Conservation (phyloP, 2,113 vertebrate species). For the Haemorhous mexicanus region DNA sequence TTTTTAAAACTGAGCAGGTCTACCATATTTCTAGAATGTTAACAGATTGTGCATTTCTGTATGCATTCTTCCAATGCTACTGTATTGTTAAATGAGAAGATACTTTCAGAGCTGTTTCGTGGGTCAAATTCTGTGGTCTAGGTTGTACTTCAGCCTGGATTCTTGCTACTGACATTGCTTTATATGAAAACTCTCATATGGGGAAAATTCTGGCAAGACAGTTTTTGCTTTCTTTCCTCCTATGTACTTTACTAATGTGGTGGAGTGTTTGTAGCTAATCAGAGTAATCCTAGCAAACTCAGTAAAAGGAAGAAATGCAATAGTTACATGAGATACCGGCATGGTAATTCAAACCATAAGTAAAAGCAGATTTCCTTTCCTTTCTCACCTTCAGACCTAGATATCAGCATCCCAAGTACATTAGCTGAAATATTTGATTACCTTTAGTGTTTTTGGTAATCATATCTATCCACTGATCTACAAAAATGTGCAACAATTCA, state of each 20-base stretch:
- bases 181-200: not conserved
- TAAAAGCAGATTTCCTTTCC: not conserved
- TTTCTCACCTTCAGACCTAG: not conserved
- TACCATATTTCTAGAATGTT: not conserved
- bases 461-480: not conserved
- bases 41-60: not conserved
- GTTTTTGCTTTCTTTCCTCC: not conserved
- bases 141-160: not conserved
- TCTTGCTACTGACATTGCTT: not conserved
- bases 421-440: not conserved
- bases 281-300: not conserved
- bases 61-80: not conserved
- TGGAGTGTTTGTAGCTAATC: not conserved
- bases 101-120: not conserved
- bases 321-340: not conserved
- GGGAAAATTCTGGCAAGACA: not conserved
- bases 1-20: not conserved
- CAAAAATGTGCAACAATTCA: not conserved
- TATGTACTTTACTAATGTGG: not conserved
- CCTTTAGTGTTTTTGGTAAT: not conserved
- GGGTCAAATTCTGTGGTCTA: not conserved
- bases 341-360: not conserved
- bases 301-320: not conserved
- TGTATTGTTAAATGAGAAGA: not conserved
- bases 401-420: not conserved